Base-by-base conservation (phyloP, 1,140 invertebrate species). In the Listronotus oregonensis region DNA sequence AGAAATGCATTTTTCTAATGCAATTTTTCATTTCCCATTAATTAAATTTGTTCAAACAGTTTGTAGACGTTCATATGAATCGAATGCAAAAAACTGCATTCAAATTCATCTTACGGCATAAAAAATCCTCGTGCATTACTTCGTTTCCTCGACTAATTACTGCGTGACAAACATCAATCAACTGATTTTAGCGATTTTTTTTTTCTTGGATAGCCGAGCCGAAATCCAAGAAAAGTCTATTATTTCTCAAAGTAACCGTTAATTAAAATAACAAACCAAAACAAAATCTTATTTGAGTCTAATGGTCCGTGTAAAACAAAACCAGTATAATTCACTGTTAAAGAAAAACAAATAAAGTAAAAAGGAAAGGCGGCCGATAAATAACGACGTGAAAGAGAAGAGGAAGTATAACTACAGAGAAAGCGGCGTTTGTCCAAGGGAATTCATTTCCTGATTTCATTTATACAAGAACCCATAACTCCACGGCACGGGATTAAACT, bases 381-480 rank as follows among this genome's bases (percentile, higher is more conserved):
- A 76, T 76, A 76, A 76, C 68, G 50, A 40, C 52, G 63, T 70
- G 71, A 76, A 76, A 71, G 68, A 71, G 69, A 34, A 67, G 66
- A 74, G 73, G 74, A 74, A 74, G 71, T 69, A 66, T 67, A 64
- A 68, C 61, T 72, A 64, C 51, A n/a, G n/a, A n/a, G n/a, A n/a
- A n/a, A n/a, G n/a, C 58, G 66, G 66, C 71, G 67, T 67, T 71
- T 68, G 74, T 75, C 67, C 73, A 74, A 74, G 74, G 73, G 74
- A 74, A 74, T 76, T 76, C 74, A 76, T 76, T 76, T 76, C 74
- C 75, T 76, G 75, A 76, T 76, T 75, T 71, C 72, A 75, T 75
- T 75, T 73, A 67, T 72, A 71, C 72, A 73, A 75, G 68, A 72
- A 73, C 72, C 67, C 72, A 71, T 71, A 72, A 75, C 66, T 72